A percentile compares a stretch with the other conserved stretches of the same genome.
Evolutionary conservation across 2,113 vertebrate genomes (phyloP).

Genomic region (Chamaetylas fuelleborni): DNA sequence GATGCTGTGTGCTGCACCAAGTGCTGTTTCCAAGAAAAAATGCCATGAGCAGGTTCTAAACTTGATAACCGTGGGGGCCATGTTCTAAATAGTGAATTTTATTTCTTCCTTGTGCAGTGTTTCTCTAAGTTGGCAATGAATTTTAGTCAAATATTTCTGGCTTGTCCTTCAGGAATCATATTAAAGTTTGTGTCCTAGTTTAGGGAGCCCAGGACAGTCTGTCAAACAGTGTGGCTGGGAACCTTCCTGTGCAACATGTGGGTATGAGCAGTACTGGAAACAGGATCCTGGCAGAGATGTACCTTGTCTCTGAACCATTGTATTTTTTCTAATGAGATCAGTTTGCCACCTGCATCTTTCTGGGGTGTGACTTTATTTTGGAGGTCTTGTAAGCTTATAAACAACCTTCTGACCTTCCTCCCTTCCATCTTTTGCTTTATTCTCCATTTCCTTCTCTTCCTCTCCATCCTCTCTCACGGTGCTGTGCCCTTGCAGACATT

Average conservation of each 20-base stretch:
- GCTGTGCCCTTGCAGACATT: not conserved
- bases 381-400: not conserved
- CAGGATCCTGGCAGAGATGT: not conserved
- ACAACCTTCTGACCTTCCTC: conserved; percentile 53
- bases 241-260: conserved; percentile 6
- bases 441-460: conserved; percentile 34
- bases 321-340: conserved; percentile 23
- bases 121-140: not conserved
- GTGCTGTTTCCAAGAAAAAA: not conserved
- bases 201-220: not conserved
- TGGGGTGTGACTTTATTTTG: conserved; percentile 15
- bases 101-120: not conserved
- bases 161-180: not conserved
- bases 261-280: not conserved
- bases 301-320: not conserved
- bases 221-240: not conserved
- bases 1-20: not conserved
- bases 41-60: not conserved
- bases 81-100: not conserved
- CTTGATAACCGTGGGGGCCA: not conserved
- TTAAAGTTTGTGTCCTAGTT: not conserved
- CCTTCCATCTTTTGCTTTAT: conserved; percentile 36
- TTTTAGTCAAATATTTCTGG: not conserved
- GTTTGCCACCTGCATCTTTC: conserved; percentile 41
- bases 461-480: not conserved